Conservation (phyloP, 92 coral and sea anemone genomes). For the Isaurus tuberculatus region DNA sequence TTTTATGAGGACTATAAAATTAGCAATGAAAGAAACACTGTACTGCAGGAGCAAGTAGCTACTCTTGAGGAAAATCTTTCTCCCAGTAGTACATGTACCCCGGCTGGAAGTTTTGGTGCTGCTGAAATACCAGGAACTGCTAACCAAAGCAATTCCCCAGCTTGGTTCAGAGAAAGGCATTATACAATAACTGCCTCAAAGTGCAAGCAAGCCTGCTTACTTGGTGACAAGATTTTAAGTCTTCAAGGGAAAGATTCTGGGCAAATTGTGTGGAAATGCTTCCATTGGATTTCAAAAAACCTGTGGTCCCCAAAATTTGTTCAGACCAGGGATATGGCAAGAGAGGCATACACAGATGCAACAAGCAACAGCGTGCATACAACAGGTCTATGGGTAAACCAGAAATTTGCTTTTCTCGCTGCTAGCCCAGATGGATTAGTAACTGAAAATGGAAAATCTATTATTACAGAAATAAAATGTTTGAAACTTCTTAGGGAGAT, state of each 20-base stretch:
- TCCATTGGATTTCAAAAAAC: slow-evolving; percentile 49
- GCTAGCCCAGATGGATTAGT: slow-evolving; percentile 60
- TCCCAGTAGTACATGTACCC: background rate
- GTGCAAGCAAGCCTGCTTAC: slow-evolving; percentile 19
- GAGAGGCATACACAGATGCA: slow-evolving; percentile 53
- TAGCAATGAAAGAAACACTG: slow-evolving; percentile 4
- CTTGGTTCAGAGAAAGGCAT: slow-evolving; percentile 38
- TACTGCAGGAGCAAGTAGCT: slow-evolving; percentile 21
- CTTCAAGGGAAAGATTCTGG: slow-evolving; percentile 21
- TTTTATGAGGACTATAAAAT: slow-evolving; percentile 30
- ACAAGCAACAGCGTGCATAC: slow-evolving; percentile 36
- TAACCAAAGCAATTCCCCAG: slow-evolving; percentile 34
- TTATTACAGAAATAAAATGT: slow-evolving; percentile 51
- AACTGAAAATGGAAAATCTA: slow-evolving; percentile 45
- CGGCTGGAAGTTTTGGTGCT: slow-evolving; percentile 18
- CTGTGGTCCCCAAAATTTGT: slow-evolving; percentile 52
- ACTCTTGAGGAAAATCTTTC: slow-evolving; percentile 13
- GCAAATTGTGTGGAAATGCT: slow-evolving; percentile 28
- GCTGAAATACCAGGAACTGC: slow-evolving; percentile 29
- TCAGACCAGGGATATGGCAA: slow-evolving; percentile 44
- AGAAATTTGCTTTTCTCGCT: slow-evolving; percentile 55
- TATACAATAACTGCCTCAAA: slow-evolving; percentile 42
- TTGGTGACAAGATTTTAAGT: slow-evolving; percentile 31
- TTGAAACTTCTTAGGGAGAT: slow-evolving; percentile 52
- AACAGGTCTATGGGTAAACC: slow-evolving; percentile 57